Conservation (phyloP, 2,797 vertebrate genomes). For the Alfaro cultratus region DNA sequence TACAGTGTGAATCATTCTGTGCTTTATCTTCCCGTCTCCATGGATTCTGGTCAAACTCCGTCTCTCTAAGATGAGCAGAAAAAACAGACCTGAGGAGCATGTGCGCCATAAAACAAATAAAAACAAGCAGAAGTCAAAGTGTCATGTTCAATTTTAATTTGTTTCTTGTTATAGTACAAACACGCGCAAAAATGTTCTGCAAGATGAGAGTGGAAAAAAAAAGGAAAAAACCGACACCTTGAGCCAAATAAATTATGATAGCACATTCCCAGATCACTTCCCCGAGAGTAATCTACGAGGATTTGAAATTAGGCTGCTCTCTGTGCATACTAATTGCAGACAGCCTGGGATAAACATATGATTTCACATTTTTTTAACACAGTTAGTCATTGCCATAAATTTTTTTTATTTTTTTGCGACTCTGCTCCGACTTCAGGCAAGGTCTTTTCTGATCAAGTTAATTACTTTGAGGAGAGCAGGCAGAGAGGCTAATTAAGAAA, state of each 20-base stretch:
- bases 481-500: slow-evolving; percentile 82
- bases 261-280: slow-evolving; percentile 64
- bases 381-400: slow-evolving; percentile 55
- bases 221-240: slow-evolving; percentile 42
- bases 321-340: slow-evolving; percentile 72
- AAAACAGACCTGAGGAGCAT: slow-evolving; percentile 6
- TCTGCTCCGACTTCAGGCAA: slow-evolving; percentile 70
- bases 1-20: slow-evolving; percentile 68
- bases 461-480: slow-evolving; percentile 78
- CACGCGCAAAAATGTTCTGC: slow-evolving; percentile 51
- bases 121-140: slow-evolving; percentile 58
- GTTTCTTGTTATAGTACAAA: slow-evolving; percentile 62
- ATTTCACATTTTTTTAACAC: slow-evolving; percentile 65
- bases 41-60: slow-evolving; percentile 34
- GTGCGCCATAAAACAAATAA: slow-evolving; percentile 27
- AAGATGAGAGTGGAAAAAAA: slow-evolving; percentile 17
- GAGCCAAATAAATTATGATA: slow-evolving; percentile 69
- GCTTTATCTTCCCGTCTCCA: slow-evolving; percentile 61
- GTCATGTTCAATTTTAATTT: slow-evolving; percentile 70
- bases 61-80: slow-evolving; percentile 7
- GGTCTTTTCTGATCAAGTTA: slow-evolving; percentile 79
- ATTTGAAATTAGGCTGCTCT: slow-evolving; percentile 65
- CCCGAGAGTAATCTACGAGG: slow-evolving; percentile 66
- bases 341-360: slow-evolving; percentile 71
- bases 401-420: slow-evolving; percentile 42